These are phyloP conservation scores for Neodontobutis hainanensis DNA, from an alignment of 2,113 vertebrate genomes.

Conservation along the genomic window DNA sequence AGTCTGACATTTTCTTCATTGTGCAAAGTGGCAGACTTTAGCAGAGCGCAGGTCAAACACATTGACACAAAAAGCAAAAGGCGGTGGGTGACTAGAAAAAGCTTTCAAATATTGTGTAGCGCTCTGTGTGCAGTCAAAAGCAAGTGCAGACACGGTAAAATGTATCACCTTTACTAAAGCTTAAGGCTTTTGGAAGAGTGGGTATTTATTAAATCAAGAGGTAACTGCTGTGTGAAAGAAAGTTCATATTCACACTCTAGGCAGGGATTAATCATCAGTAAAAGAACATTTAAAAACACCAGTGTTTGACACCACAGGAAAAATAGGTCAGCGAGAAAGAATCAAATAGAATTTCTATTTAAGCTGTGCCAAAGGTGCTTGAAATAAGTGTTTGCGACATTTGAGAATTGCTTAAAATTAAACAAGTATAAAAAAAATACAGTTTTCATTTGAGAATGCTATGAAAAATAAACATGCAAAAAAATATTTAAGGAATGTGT, in stretches of 20 bases:
- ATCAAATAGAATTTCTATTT: too few relatives aligned
- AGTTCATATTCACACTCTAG: not conserved
- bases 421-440: too few relatives aligned
- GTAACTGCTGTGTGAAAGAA: not conserved
- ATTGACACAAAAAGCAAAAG: not conserved
- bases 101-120: not conserved
- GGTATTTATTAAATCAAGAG: conserved; percentile 8
- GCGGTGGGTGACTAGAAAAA: not conserved
- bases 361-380: too few relatives aligned
- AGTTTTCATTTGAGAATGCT: too few relatives aligned
- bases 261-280: not conserved
- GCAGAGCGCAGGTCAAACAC: not conserved
- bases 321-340: too few relatives aligned
- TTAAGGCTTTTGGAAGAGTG: not conserved
- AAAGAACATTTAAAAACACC: not conserved
- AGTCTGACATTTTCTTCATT: not conserved
- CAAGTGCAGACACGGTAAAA: not conserved
- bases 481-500: too few relatives aligned
- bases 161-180: not conserved
- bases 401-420: too few relatives aligned
- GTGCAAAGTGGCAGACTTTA: not conserved
- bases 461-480: too few relatives aligned
- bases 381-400: too few relatives aligned
- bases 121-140: not conserved
- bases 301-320: not conserved